Conservation (phyloP, 2,888 invertebrate genomes). For the Dendrolimus houi region DNA sequence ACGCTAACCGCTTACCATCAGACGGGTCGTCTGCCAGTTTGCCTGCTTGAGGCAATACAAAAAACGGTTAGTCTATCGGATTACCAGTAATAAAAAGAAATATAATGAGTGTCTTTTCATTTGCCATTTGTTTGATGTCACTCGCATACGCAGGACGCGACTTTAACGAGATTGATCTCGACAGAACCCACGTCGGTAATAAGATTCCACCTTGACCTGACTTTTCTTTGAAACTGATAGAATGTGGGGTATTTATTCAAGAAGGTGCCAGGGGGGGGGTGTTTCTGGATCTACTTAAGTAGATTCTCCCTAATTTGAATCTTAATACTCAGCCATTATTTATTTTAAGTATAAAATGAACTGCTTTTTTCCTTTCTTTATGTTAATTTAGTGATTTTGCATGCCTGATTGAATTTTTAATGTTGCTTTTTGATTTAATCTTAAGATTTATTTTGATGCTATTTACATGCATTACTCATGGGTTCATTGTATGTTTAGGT, state of each 20-base stretch:
- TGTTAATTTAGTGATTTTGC: not conserved
- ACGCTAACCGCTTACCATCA: too few species aligned
- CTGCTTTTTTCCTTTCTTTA: constrained; percentile 3
- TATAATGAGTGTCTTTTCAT: too few species aligned
- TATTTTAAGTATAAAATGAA: constrained; percentile 58
- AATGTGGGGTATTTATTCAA: constrained; percentile 45
- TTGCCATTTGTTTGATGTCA: too few species aligned
- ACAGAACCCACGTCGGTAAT: too few species aligned
- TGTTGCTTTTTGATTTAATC: constrained; percentile 14
- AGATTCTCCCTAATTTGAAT: constrained; percentile 46
- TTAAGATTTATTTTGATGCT: constrained; percentile 8
- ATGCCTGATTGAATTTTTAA: constrained; percentile 5
- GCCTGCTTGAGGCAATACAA: too few species aligned
- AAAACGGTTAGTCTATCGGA: too few species aligned
- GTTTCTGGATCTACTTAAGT: not conserved
- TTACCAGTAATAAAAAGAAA: too few species aligned
- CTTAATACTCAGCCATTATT: constrained; percentile 63
- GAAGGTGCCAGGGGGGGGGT: constrained; percentile 11
- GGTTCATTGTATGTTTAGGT: too few species aligned
- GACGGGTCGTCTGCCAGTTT: too few species aligned
- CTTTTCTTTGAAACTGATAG: constrained; percentile 22
- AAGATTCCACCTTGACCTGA: constrained; percentile 12
- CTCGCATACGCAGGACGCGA: too few species aligned
- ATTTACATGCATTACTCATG: constrained; percentile 1
- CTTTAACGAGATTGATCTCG: too few species aligned